phyloP scores from a whole-genome alignment of 2,113 vertebrate species.

The Limanda limanda region DNA sequence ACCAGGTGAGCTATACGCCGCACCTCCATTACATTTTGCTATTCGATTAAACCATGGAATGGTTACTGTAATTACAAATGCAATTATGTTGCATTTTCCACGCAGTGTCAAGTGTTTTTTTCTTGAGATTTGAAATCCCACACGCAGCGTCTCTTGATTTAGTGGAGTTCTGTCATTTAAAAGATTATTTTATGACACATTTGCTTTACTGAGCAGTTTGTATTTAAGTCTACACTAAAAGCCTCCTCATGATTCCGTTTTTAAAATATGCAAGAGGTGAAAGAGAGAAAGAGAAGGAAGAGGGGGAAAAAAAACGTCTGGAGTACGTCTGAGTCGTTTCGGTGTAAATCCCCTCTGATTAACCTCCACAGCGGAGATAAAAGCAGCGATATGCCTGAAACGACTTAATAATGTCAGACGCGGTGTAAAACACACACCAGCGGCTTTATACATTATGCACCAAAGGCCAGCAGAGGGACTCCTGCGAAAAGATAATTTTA shows the following conservation, averaged over 20 bases:
- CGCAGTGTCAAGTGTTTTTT: not conserved
- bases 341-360: conserved; percentile 78
- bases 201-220: conserved; percentile 18
- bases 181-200: conserved; percentile 13
- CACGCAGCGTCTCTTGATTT: not conserved
- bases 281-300: not conserved
- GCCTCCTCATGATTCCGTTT: conserved; percentile 1
- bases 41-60: not conserved
- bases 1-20: too few species aligned
- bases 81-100: conserved; percentile 25
- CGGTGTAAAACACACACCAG: conserved; percentile 80
- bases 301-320: conserved; percentile 3
- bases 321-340: conserved; percentile 45
- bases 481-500: conserved; percentile 79
- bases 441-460: conserved; percentile 82
- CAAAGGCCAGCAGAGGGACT: conserved; percentile 75
- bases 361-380: conserved; percentile 76
- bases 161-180: not conserved
- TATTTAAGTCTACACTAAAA: conserved; percentile 8
- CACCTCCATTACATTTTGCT: not conserved
- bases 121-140: not conserved
- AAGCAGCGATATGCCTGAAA: conserved; percentile 76
- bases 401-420: conserved; percentile 78
- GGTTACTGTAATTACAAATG: conserved; percentile 19
- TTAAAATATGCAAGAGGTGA: conserved; percentile 43